Evolutionary conservation across 2,797 vertebrate genomes (phyloP).

Genomic region (Aplochiton taeniatus): DNA sequence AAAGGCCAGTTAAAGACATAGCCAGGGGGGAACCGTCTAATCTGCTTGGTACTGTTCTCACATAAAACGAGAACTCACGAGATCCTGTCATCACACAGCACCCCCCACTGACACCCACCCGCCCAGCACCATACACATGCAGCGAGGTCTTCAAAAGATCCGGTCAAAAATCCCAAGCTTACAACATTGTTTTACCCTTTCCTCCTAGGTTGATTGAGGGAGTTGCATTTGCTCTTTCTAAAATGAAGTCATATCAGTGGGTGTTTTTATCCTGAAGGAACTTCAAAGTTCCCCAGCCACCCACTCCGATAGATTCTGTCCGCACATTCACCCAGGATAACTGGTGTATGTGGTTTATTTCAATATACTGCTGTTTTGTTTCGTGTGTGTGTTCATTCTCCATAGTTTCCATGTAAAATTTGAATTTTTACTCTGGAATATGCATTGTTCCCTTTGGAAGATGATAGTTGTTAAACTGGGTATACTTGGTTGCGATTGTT

Average conservation of each 20-base stretch:
- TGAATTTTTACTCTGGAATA: too few relatives aligned
- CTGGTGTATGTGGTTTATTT: neutral
- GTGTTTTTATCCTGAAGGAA: constrained; percentile 5
- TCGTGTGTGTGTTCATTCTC: neutral
- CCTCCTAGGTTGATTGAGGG: neutral
- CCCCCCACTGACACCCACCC: neutral
- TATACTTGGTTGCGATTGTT: too few relatives aligned
- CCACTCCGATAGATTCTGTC: neutral
- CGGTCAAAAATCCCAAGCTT: neutral
- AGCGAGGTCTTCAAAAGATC: constrained; percentile 1
- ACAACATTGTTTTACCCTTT: constrained; percentile 1
- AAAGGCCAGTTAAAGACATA: too few relatives aligned
- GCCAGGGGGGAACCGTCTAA: neutral
- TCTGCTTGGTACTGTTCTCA: neutral
- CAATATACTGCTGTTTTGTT: neutral
- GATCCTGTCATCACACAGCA: neutral
- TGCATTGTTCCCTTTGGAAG: too few relatives aligned
- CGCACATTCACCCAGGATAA: neutral
- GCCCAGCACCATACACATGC: neutral
- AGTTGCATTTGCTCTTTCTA: neutral
- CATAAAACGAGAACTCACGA: neutral
- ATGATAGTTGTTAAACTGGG: too few relatives aligned
- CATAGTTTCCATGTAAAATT: too few relatives aligned
- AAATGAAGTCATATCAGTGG: constrained; percentile 8
- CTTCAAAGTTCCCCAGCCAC: constrained; percentile 10